Percentiles rank a stretch among this genome's conserved stretches.
These are phyloP conservation scores for Petrocephalus sullivani DNA, from an alignment of 2,797 vertebrate species.

Conservation along the genomic window DNA sequence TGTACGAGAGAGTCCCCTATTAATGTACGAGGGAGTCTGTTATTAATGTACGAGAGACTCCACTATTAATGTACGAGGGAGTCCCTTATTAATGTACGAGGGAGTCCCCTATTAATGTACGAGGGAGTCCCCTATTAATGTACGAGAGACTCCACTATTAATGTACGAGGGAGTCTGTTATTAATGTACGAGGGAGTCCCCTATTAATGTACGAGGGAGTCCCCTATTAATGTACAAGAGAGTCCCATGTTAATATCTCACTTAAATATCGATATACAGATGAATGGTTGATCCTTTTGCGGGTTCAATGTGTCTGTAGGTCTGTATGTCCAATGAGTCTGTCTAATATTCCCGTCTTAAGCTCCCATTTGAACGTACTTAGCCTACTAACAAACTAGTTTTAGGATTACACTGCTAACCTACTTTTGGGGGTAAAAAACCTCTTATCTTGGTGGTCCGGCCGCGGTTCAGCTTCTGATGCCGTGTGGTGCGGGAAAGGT, in stretches of 20 bases:
- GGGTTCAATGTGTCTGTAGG: not conserved
- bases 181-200: too few relatives aligned
- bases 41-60: not conserved
- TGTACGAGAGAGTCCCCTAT: not conserved
- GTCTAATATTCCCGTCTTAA: not conserved
- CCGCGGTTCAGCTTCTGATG: not conserved
- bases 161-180: too few relatives aligned
- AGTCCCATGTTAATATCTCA: not conserved
- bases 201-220: not conserved
- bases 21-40: too few relatives aligned
- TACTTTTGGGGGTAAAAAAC: not conserved
- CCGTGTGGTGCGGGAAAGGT: not conserved
- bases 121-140: too few relatives aligned
- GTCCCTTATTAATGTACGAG: not conserved
- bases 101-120: not conserved
- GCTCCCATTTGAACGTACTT: not conserved
- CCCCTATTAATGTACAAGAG: not conserved
- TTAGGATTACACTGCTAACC: conserved; percentile 9
- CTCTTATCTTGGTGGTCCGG: not conserved
- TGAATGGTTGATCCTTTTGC: not conserved
- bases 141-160: too few relatives aligned
- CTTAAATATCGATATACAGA: not conserved
- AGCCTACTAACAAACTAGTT: not conserved
- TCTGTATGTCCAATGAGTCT: not conserved
- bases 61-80: not conserved